These are phyloP conservation scores for Listronotus oregonensis DNA, from an alignment of 1,140 invertebrate genomes.

Conservation along the genomic window DNA sequence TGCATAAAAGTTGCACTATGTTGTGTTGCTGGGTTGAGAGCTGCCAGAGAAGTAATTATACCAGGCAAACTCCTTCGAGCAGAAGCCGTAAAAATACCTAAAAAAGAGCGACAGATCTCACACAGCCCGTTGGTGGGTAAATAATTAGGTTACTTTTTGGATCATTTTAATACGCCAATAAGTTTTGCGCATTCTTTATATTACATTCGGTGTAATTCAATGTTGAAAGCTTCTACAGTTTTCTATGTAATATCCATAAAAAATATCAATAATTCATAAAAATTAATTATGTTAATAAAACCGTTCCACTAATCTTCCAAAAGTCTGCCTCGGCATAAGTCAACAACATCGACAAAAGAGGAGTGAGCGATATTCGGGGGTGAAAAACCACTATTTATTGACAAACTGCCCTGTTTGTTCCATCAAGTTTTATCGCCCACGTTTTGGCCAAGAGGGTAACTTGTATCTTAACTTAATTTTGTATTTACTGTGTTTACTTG, in stretches of 20 bases:
- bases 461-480: constrained; percentile 36
- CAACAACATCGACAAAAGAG: constrained; percentile 27
- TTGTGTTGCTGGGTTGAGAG: too few relatives aligned
- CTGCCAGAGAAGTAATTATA: too few relatives aligned
- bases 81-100: too few relatives aligned
- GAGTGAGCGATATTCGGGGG: constrained; percentile 19
- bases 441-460: constrained; percentile 20
- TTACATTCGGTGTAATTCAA: too few relatives aligned
- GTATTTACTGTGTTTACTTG: constrained; percentile 19
- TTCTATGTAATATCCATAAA: not conserved
- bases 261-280: constrained; percentile 4
- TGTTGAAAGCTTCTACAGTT: too few relatives aligned
- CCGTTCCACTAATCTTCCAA: constrained; percentile 21
- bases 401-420: constrained; percentile 31
- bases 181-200: too few relatives aligned
- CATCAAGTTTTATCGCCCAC: constrained; percentile 30
- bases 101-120: too few relatives aligned
- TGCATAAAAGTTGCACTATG: too few relatives aligned
- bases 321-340: constrained; percentile 31
- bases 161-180: too few relatives aligned
- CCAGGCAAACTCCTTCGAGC: too few relatives aligned
- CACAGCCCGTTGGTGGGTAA: too few relatives aligned
- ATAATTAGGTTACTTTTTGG: too few relatives aligned
- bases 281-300: constrained; percentile 30
- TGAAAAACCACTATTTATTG: constrained; percentile 18